Conservation (phyloP, 2,888 invertebrate genomes). For the Macrosiphum euphorbiae region DNA sequence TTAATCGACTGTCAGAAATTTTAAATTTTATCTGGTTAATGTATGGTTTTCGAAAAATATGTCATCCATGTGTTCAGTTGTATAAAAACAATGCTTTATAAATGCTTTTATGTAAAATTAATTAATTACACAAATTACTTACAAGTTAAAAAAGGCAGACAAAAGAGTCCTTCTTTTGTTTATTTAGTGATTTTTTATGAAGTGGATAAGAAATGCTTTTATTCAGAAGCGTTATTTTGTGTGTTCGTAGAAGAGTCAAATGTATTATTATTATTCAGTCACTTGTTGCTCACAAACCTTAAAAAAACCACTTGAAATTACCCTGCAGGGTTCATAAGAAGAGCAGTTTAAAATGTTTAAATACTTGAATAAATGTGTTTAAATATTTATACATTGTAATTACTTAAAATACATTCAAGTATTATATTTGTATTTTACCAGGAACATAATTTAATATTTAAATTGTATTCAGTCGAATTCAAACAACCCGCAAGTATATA, state of each 20-base stretch:
- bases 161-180: conserved; percentile 38
- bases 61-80: neutral
- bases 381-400: neutral
- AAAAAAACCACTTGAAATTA: conserved; percentile 13
- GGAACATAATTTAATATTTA: neutral
- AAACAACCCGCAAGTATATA: neutral
- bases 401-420: neutral
- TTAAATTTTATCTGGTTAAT: neutral
- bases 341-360: neutral
- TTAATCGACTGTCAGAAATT: neutral
- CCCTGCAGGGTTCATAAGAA: neutral
- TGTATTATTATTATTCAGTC: conserved; percentile 5
- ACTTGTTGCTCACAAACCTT: conserved; percentile 37
- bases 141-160: neutral
- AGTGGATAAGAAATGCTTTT: conserved; percentile 26
- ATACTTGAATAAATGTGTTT: neutral
- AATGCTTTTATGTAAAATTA: neutral
- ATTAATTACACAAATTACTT: neutral
- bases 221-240: conserved; percentile 30
- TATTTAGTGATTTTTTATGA: conserved; percentile 25
- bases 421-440: neutral
- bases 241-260: conserved; percentile 24
- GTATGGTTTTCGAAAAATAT: neutral
- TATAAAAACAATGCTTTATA: neutral
- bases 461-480: neutral